These are phyloP conservation scores for Microchrysa polita DNA, from an alignment of 2,888 invertebrate species.

Conservation along the genomic window DNA sequence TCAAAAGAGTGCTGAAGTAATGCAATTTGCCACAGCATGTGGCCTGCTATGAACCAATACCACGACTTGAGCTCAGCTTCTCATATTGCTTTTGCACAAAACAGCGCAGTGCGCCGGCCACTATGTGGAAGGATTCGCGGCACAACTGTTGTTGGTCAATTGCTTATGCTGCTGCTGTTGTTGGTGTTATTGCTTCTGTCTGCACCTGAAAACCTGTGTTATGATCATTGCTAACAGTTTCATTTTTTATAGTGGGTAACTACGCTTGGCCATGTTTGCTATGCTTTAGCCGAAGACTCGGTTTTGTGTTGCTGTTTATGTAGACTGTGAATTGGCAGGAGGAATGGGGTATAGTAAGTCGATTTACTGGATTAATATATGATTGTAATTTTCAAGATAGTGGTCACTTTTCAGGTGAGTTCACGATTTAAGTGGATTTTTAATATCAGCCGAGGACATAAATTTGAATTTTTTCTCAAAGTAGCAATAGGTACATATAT, in stretches of 20 bases:
- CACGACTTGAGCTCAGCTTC: conserved; percentile 6
- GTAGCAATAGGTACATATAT: no score
- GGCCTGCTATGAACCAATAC: conserved; percentile 4
- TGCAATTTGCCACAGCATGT: conserved; percentile 44
- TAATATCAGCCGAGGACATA: no score
- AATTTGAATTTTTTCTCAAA: no score
- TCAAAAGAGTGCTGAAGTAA: conserved; percentile 22
- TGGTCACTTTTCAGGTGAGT: no score
- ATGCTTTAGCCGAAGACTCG: neutral
- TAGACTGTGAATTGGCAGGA: no score
- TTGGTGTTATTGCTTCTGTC: conserved; percentile 38
- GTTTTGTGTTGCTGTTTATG: no score
- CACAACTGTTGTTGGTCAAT: conserved; percentile 14
- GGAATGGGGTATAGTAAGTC: no score
- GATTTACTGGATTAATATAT: no score
- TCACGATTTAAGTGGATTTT: no score
- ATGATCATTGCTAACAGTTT: conserved; percentile 42
- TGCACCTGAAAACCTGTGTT: conserved; percentile 35
- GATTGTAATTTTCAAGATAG: no score
- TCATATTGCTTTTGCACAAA: neutral
- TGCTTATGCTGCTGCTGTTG: conserved; percentile 25
- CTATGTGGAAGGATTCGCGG: no score
- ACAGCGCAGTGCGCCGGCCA: neutral
- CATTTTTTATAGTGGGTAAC: conserved; percentile 35
- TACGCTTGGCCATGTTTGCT: neutral